Percentiles rank a stretch among this genome's conserved stretches.
phyloP scores from a whole-genome alignment of 2,888 invertebrate species.

The Euzophera pinguis region DNA sequence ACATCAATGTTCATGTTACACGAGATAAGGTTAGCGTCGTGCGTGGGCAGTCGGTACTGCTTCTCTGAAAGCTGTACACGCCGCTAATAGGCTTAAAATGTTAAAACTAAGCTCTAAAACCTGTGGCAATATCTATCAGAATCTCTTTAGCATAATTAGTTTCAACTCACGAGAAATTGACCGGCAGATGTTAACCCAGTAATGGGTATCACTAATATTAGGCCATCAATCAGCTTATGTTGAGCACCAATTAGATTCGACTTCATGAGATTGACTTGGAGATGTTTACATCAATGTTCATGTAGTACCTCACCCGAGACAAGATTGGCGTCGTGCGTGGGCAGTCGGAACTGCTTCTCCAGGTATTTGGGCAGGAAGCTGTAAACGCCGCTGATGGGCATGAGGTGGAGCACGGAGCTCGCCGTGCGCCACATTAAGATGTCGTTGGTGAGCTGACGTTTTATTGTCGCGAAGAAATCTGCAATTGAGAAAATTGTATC shows the following conservation, averaged over 20 bases:
- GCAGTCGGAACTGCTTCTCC: conserved; percentile 94
- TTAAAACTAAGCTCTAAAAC: too few species aligned
- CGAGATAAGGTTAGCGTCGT: conserved; percentile 94
- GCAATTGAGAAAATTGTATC: conserved; percentile 18
- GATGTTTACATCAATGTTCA: conserved; percentile 19
- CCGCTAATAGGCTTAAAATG: conserved; percentile 95
- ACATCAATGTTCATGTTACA: conserved; percentile 68
- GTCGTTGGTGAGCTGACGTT: conserved; percentile 90
- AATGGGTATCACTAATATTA: too few species aligned
- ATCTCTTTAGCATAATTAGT: too few species aligned
- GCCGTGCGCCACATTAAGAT: conserved; percentile 95
- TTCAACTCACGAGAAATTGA: too few species aligned
- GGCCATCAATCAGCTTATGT: too few species aligned
- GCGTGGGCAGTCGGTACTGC: conserved; percentile 93
- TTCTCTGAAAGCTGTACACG: conserved; percentile 94
- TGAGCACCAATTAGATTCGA: too few species aligned
- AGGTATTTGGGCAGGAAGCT: conserved; percentile 96
- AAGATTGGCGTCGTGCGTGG: conserved; percentile 94
- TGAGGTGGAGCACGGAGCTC: conserved; percentile 92
- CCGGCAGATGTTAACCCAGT: too few species aligned
- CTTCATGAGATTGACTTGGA: too few species aligned
- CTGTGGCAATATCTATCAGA: too few species aligned
- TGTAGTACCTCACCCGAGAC: conserved; percentile 86
- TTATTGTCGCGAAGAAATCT: conserved; percentile 73
- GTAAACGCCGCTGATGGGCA: conserved; percentile 95